Base-by-base conservation (phyloP, 2,113 vertebrate genomes). In the Vireo altiloquus region DNA sequence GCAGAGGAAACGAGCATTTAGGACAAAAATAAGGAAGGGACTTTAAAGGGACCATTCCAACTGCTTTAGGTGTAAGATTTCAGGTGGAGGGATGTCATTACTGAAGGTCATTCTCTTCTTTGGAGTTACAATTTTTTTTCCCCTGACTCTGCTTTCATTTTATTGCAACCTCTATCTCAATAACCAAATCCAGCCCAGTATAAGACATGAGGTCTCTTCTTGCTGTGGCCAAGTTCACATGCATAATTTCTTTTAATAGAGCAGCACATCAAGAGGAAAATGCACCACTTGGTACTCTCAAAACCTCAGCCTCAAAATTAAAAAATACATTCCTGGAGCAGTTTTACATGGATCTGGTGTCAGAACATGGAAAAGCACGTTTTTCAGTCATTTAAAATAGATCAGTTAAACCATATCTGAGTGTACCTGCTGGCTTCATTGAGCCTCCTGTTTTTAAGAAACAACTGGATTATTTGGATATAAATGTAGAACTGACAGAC, bases 181-280 rank as follows among this genome's bases (percentile, higher is more conserved):
- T 97, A 94, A 95, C 97, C 93, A 93, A 77, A 83, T 78, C 59
- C 52, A 95, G 47, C 44, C 82, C 74, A 50, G 59, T 79, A 31
- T 69, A 92, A 87, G 80, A 76, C 61, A 39, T 31, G 60, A 89
- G 60, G 28, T 90, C 71, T 96, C 89, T 69, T 88, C 94, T 97
- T 96, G 80, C 92, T 93, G 78, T 88, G 83, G 66, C 89, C 54
- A 90, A 79, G 66, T 87, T 94, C 92, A 84, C 82, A 82, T 92
- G 61, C 82, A 82, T 96, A 92, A 96, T 97, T 96, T 89, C 93
- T 92, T 97, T 95, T 96, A 90, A 97, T 96, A 84, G 86, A 93
- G 92, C 49, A 61, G 82, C 72, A 89, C 91, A 87, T 87, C 93
- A 74, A 71, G 81, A 61, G 74, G 54, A 31, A 90, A 88, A 95